Conservation (phyloP, 2,113 vertebrate species). For the Pluvialis apricaria region DNA sequence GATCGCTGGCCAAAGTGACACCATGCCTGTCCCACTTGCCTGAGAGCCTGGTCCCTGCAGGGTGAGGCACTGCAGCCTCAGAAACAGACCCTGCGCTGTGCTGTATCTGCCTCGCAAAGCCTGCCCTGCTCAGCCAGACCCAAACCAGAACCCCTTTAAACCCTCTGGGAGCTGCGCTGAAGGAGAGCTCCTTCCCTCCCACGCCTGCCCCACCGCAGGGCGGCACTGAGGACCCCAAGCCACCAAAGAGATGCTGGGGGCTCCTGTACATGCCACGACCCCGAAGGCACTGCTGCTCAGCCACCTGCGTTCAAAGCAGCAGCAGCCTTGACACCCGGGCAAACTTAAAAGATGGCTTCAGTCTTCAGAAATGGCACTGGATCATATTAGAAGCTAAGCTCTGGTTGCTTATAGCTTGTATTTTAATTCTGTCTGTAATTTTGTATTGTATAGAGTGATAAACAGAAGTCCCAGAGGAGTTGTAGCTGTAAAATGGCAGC, state of each 20-base stretch:
- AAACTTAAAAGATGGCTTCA: background rate
- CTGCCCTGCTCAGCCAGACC: background rate
- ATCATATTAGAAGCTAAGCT: background rate
- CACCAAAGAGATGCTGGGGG: background rate
- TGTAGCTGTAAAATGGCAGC: background rate
- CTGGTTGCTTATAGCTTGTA: background rate
- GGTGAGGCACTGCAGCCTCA: background rate
- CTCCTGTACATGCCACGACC: accelerated
- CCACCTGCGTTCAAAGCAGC: background rate
- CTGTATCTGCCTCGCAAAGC: background rate
- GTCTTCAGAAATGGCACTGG: background rate
- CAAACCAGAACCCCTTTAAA: background rate
- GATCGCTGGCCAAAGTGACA: background rate
- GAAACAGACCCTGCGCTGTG: background rate
- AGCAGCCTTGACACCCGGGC: background rate
- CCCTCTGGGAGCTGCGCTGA: background rate
- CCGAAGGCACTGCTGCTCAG: accelerated
- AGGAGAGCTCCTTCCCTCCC: background rate
- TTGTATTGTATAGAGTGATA: background rate
- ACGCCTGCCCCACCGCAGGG: no score
- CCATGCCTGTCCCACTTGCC: background rate
- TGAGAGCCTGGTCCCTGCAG: background rate
- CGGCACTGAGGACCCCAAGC: background rate
- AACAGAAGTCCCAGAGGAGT: background rate
- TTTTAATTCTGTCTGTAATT: background rate